These are phyloP conservation scores for Chrysolina americana DNA, from an alignment of 2,888 invertebrate species.

Conservation along the genomic window DNA sequence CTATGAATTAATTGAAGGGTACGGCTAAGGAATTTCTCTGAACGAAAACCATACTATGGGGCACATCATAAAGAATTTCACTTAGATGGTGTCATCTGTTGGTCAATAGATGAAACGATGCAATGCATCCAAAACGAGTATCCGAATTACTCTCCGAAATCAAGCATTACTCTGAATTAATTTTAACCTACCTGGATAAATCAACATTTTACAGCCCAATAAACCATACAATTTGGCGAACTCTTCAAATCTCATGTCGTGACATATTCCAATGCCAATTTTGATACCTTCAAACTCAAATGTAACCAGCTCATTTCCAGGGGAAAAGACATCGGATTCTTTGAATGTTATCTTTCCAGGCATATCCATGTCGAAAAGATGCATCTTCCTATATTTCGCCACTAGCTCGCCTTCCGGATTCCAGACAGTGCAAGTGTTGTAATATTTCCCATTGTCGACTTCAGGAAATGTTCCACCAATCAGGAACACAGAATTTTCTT, in stretches of 20 bases:
- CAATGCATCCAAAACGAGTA: no score
- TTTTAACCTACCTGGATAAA: conserved; percentile 82
- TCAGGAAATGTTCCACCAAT: conserved; percentile 95
- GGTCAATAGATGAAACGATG: no score
- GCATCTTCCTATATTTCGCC: conserved; percentile 90
- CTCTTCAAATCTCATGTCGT: conserved; percentile 94
- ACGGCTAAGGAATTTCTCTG: no score
- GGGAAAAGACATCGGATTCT: conserved; percentile 87
- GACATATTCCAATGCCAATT: conserved; percentile 94
- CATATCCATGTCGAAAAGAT: conserved; percentile 96
- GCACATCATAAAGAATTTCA: no score
- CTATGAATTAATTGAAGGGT: no score
- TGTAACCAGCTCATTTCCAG: conserved; percentile 82
- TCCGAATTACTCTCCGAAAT: no score
- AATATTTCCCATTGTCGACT: conserved; percentile 74
- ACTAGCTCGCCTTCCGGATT: conserved; percentile 83
- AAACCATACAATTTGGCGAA: conserved; percentile 82
- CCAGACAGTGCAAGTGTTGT: conserved; percentile 93
- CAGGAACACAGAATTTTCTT: conserved; percentile 82
- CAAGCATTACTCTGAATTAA: no score
- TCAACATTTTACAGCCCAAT: conserved; percentile 84
- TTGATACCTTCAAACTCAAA: conserved; percentile 81
- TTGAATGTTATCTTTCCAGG: conserved; percentile 93
- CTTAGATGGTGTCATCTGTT: no score
- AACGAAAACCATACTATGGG: no score